Base-by-base conservation (phyloP, 2,888 invertebrate species). In the Alloscopus bannaensis region DNA sequence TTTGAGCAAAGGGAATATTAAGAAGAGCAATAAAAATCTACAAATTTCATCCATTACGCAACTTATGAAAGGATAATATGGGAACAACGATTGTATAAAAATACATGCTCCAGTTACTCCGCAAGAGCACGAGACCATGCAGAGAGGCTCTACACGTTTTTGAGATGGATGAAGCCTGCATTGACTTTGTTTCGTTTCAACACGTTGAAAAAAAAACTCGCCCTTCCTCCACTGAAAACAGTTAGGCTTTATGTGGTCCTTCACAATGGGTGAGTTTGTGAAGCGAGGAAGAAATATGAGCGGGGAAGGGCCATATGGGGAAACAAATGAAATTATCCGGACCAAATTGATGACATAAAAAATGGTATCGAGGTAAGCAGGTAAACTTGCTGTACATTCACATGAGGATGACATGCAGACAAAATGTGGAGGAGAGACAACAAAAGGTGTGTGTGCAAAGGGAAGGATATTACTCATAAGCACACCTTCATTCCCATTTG, bases 301-400 rank as follows among this genome's bases (percentile, higher is more conserved):
- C 57, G 71, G 60, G 62, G 70, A 59, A 50, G 57, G 72, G 64
- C 65, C 60, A 62, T 64, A 81, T 65, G 68, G 72, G 80, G 80
- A 80, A 70, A 82, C 64, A 82, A 82, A 82, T 82, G 82, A 82
- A 82, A 82, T 82, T 82, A 82, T 80, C 72, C 73, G 82, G 69
- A 65, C 66, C 70, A 64, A 71, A 71, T 71, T 71, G 71, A 71
- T 71, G 62, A 62, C 52, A 70, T 70, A 73, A 78, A 81, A 70
- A 68, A 50, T 36, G 60, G n/a, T 18, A 59, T n/a, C 8, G n/a
- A 59, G 31, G 26, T 24, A 31, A 29, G 59, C 11, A 60, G 60
- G 59, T 60, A 60, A 60, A 60, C 22, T 60, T 60, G 60, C 36
- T n/a, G n/a, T 24, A 52, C 22, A 52, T 22, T 22, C 24, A 52